Conservation (phyloP, 2,888 invertebrate species). For the Xylocampa areola region DNA sequence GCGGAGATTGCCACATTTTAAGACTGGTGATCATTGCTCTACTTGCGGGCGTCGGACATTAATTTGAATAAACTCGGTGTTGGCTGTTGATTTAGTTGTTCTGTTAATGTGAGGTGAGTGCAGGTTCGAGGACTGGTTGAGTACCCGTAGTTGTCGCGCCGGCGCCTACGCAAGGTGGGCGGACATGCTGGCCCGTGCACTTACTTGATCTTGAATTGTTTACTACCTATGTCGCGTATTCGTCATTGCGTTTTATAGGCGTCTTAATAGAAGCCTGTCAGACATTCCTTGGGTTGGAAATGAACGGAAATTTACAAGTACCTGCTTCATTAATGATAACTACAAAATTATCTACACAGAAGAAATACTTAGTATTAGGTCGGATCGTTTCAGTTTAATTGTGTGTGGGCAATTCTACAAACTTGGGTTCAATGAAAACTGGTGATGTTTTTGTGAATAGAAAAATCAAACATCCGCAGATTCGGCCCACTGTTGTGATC, state of each 20-base stretch:
- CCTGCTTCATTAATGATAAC: too few relatives aligned
- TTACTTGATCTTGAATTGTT: slow-evolving; percentile 62
- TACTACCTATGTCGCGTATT: slow-evolving; percentile 43
- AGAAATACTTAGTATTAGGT: too few relatives aligned
- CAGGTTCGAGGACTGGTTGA: slow-evolving; percentile 52
- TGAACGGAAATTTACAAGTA: neutral
- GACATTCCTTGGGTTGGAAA: slow-evolving; percentile 17
- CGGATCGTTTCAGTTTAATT: too few relatives aligned
- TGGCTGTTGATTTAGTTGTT: slow-evolving; percentile 58
- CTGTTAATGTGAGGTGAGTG: slow-evolving; percentile 42
- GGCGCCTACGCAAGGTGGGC: slow-evolving; percentile 68
- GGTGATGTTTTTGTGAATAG: too few relatives aligned
- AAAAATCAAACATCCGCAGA: neutral
- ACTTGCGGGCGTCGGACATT: slow-evolving; percentile 63
- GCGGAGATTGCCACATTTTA: slow-evolving; percentile 50
- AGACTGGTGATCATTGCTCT: slow-evolving; percentile 56
- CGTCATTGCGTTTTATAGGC: slow-evolving; percentile 40
- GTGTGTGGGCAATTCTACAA: too few relatives aligned
- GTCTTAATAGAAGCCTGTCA: slow-evolving; percentile 19
- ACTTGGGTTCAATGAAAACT: too few relatives aligned
- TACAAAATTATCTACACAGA: too few relatives aligned
- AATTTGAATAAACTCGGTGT: slow-evolving; percentile 73
- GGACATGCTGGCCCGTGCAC: slow-evolving; percentile 57
- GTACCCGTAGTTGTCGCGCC: slow-evolving; percentile 30
- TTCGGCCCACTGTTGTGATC: neutral